Evolutionary conservation across 2,888 invertebrate species (phyloP), one percentile per base, ranked within the genome.

Genomic region (Coecobrya sp.): DNA sequence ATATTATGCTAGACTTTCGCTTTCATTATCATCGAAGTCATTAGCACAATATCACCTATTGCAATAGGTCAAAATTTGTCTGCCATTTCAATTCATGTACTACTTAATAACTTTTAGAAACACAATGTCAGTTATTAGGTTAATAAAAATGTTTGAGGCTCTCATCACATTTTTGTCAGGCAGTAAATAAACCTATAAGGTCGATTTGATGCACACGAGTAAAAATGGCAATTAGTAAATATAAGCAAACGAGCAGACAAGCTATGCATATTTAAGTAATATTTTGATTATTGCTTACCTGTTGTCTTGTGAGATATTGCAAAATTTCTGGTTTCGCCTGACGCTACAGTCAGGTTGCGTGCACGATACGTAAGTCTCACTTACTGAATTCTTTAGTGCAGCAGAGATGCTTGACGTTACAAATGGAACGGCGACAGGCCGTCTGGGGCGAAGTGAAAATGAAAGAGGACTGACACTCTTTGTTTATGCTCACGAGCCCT

Each of bases 371-470:
- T 65, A 19, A 3, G 68, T 2, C 59, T 49, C 49, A 3, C 16
- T 68, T 68, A 10, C n/a, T 30, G 30, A 30, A 11, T 13, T 4
- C 16, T 1, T 30, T 30, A 68, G 25, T 30, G 68, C 2, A n/a
- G n/a, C 62, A 27, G 4, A 73, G 19, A 11, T 42, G 2, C n/a
- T n/a, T 73, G 42, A 73, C 19, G 70, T 25, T n/a, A 73, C 3
- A n/a, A n/a, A n/a, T 52, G 22, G 13, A 27, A 8, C 27, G 89
- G 89, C 89, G 89, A 84, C 89, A 89, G 52, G 73, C 82, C 45
- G 89, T 89, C 89, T 89, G 89, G 89, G 82, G 84, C 45, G 30
- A 88, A 11, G 0, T 88, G 87, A 76, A 70, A 68, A 30, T 13
- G 52, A 27, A 52, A 36, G 25, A 16, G 52, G 30, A 49, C 36